Evolutionary conservation across 2,113 vertebrate species (phyloP), one percentile per base, ranked within the genome.

Genomic region (Archocentrus centrarchus): DNA sequence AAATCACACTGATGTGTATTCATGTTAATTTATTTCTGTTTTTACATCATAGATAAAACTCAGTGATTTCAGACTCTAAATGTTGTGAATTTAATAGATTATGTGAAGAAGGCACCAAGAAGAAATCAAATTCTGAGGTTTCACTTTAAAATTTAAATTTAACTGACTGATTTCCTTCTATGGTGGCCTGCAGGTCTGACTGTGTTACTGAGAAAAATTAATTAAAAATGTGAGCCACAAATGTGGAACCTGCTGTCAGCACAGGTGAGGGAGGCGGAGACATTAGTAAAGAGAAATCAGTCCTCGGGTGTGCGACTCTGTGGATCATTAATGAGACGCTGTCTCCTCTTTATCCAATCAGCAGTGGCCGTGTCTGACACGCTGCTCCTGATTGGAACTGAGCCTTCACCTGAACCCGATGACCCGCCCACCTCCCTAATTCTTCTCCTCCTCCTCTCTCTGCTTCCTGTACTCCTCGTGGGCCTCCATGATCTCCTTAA

Each of bases 401-500:
- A 35, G 27, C 41, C 27, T 22, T 22, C 17, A 22, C 30, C 27
- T 55, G 18, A 7, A 4, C 76, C 44, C 13, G 59, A 55, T 15
- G 5, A 15, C 47, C 37, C 20, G 0, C 60, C 50, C 35, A 2
- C 53, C 53, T 73, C 30, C 5, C 27, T 50, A 32, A 14, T 44
- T 59, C 76, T 55, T 14, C 73, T 81, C 41, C 62, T 61, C 11
- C 39, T 81, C 11, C 32, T 77, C 61, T 1, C 14, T 9, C 58
- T 85, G 84, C 61, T 93, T 90, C 91, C 85, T 96, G 90, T 97
- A 93, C 55, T 86, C 94, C 47, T 95, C 62, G 59, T 97, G 94
- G 24, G 96, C 92, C 14, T 95, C 93, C 32, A 97, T 0, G 82
- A 98, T 97, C 93, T 98, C 97, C 1, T 59, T 63, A 79, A 99